phyloP scores from a whole-genome alignment of 2,113 vertebrate species.

The Stictonetta naevosa region DNA sequence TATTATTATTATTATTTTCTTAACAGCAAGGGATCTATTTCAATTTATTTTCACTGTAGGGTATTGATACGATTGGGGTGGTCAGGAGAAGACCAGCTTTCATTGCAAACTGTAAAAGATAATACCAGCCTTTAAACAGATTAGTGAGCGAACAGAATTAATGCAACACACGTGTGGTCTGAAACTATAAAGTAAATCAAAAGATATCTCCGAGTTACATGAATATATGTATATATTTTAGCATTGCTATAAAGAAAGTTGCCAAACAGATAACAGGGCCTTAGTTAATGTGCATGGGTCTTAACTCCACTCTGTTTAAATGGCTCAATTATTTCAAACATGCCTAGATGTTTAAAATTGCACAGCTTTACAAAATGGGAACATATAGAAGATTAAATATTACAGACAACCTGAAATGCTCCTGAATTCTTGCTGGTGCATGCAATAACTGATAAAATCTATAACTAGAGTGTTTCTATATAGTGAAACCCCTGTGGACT shows the following conservation, averaged over 20 bases:
- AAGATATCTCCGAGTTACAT: neutral
- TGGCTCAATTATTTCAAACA: neutral
- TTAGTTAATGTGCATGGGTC: neutral
- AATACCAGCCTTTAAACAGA: neutral
- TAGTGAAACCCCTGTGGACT: neutral
- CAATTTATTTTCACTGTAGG: neutral
- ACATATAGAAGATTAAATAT: neutral
- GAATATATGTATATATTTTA: neutral
- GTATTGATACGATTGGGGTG: neutral
- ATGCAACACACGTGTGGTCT: neutral
- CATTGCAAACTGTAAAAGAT: neutral
- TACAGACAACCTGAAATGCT: neutral
- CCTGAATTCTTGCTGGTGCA: neutral
- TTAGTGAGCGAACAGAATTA: neutral
- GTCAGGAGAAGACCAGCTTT: neutral
- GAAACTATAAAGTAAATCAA: neutral
- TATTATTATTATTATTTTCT: neutral
- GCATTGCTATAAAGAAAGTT: neutral
- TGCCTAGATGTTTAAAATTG: neutral
- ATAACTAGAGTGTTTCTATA: neutral
- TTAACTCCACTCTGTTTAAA: neutral
- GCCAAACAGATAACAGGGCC: neutral
- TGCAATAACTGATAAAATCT: neutral
- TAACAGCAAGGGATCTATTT: neutral
- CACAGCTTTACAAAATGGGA: neutral